Conservation (phyloP, 2,113 vertebrate species). For the Peromyscus maniculatus region DNA sequence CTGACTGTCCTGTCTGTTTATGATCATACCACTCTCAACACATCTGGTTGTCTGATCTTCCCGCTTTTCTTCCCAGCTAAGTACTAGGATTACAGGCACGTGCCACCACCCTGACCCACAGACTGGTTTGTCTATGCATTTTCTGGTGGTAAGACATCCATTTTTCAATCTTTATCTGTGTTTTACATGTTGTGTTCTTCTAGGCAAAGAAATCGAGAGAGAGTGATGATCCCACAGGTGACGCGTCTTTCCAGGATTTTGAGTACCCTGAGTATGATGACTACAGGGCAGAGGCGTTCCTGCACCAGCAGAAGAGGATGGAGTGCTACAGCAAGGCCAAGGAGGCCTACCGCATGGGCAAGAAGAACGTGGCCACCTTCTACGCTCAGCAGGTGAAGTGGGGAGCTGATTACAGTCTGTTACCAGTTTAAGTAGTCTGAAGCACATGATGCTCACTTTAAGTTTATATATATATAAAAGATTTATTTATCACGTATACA, state of each 20-base stretch:
- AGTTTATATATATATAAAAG: neutral
- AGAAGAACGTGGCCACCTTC: conserved; percentile 95
- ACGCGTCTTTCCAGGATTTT: conserved; percentile 91
- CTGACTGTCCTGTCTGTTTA: neutral
- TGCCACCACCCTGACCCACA: neutral
- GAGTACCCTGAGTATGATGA: conserved; percentile 95
- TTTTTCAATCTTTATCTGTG: neutral
- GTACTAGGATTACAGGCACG: neutral
- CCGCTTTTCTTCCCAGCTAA: neutral
- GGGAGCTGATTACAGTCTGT: neutral
- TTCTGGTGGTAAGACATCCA: neutral
- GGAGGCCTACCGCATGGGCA: conserved; percentile 93
- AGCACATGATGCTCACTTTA: neutral
- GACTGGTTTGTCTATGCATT: neutral
- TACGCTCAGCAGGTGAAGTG: conserved; percentile 95
- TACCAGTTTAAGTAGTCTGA: conserved; percentile 36
- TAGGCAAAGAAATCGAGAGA: conserved; percentile 87
- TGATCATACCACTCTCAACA: too few relatives aligned
- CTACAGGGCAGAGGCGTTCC: conserved; percentile 94
- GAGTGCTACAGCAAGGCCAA: conserved; percentile 95
- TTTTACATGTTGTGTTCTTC: neutral
- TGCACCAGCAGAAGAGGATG: conserved; percentile 92
- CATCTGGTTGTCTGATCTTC: neutral
- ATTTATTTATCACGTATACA: too few relatives aligned
- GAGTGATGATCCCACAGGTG: conserved; percentile 83